Evolutionary conservation across 2,888 invertebrate genomes (phyloP).

Genomic region (Atethmia centrago): DNA sequence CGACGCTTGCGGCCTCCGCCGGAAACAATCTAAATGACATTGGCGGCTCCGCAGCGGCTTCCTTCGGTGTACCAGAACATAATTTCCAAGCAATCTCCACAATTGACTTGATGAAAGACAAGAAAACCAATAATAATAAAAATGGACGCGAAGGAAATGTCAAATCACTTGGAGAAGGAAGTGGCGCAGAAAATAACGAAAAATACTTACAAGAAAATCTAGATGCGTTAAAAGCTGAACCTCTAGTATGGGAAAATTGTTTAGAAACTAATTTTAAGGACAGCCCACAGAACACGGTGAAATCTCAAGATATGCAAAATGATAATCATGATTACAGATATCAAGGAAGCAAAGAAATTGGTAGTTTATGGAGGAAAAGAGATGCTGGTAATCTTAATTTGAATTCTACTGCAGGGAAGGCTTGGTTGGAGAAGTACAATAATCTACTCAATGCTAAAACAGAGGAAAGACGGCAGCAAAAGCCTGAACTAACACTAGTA

Average conservation of each 20-base stretch:
- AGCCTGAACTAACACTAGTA: conserved; percentile 70
- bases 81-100: conserved; percentile 85
- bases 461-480: conserved; percentile 76
- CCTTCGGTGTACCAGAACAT: conserved; percentile 73
- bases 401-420: conserved; percentile 74
- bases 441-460: conserved; percentile 76
- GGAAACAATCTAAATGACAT: conserved; percentile 87
- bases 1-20: conserved; percentile 78
- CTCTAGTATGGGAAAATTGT: conserved; percentile 84
- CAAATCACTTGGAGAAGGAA: conserved; percentile 73
- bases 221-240: conserved; percentile 68
- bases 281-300: conserved; percentile 67
- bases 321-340: conserved; percentile 70
- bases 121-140: conserved; percentile 76
- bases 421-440: conserved; percentile 82
- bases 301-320: conserved; percentile 74
- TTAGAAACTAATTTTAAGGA: conserved; percentile 78
- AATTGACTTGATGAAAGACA: conserved; percentile 77
- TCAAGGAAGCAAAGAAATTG: conserved; percentile 66
- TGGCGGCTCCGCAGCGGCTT: conserved; percentile 70
- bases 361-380: conserved; percentile 79
- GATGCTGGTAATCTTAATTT: conserved; percentile 75
- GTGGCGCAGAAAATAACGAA: conserved; percentile 58
- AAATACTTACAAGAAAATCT: conserved; percentile 56
- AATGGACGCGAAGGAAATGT: conserved; percentile 71